These are phyloP conservation scores for Gambusia yucatana DNA, from an alignment of 2,797 vertebrate genomes.

Conservation along the genomic window DNA sequence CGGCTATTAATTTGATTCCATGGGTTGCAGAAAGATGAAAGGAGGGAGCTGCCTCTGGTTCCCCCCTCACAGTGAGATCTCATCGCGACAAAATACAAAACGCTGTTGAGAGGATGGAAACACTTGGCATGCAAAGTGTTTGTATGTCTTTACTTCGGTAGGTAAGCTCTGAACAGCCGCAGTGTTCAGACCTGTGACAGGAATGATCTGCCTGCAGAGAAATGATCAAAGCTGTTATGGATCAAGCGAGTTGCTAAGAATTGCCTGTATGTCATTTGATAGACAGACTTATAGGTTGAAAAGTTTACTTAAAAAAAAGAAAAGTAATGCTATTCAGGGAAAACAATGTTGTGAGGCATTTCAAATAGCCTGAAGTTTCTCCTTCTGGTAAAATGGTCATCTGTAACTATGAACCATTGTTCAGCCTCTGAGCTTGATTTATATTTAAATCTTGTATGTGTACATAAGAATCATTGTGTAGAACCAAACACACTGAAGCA, in stretches of 20 bases:
- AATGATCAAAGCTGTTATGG: conserved; percentile 43
- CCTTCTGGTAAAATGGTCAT: background rate
- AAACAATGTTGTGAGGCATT: background rate
- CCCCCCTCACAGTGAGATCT: conserved; percentile 55
- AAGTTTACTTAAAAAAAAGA: conserved; percentile 3
- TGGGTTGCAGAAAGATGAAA: conserved; percentile 63
- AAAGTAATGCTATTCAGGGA: background rate
- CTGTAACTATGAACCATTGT: background rate
- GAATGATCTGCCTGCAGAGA: background rate
- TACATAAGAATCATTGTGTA: background rate
- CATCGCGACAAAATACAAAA: conserved; percentile 51
- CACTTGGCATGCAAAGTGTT: conserved; percentile 12
- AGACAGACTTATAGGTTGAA: background rate
- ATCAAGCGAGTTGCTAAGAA: conserved; percentile 9
- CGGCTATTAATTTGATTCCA: conserved; percentile 53
- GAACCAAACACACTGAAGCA: no score
- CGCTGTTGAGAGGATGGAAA: conserved; percentile 19
- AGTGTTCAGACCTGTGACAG: conserved; percentile 12
- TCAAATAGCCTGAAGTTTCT: background rate
- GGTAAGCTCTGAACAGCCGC: conserved; percentile 9
- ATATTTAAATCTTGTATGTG: background rate
- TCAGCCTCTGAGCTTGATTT: background rate
- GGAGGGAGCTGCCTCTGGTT: conserved; percentile 56
- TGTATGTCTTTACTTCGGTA: conserved; percentile 22
- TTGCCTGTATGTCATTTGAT: conserved; percentile 3